Conservation (phyloP, 2,888 invertebrate species). For the Phorcus lineatus region DNA sequence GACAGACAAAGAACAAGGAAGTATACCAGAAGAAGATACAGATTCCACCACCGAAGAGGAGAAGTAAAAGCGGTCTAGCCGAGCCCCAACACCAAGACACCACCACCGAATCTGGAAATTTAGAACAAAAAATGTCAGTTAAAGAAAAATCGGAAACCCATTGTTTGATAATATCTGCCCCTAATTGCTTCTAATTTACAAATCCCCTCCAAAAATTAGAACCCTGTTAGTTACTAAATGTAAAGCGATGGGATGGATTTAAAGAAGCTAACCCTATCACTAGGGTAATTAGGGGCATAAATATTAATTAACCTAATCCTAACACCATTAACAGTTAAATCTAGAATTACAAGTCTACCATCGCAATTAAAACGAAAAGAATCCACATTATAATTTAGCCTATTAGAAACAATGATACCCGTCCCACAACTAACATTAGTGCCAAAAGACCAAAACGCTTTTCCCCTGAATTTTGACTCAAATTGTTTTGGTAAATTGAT, state of each 20-base stretch:
- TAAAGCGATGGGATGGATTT: not conserved
- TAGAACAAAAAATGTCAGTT: not conserved
- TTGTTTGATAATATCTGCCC: not conserved
- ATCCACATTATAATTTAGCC: not conserved
- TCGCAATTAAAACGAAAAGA: not conserved
- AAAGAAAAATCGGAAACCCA: not conserved
- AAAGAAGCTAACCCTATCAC: not conserved
- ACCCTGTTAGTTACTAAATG: not conserved
- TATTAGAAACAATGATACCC: not conserved
- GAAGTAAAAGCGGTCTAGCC: not conserved
- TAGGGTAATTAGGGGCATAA: not conserved
- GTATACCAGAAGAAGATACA: too few relatives aligned
- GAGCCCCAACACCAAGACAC: not conserved
- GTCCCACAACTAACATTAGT: not conserved
- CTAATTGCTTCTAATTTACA: not conserved
- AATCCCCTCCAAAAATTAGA: not conserved
- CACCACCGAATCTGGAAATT: too few relatives aligned
- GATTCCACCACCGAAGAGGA: not conserved
- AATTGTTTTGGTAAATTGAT: not conserved
- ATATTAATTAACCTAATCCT: not conserved
- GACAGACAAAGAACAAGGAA: too few relatives aligned
- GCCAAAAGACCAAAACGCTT: constrained; percentile 20
- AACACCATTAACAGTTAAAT: not conserved
- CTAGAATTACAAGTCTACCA: not conserved
- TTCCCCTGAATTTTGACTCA: not conserved